Percentiles rank a stretch among this genome's conserved stretches.
Conservation (phyloP, 23 tunicate genomes). For the Styela plicata region DNA sequence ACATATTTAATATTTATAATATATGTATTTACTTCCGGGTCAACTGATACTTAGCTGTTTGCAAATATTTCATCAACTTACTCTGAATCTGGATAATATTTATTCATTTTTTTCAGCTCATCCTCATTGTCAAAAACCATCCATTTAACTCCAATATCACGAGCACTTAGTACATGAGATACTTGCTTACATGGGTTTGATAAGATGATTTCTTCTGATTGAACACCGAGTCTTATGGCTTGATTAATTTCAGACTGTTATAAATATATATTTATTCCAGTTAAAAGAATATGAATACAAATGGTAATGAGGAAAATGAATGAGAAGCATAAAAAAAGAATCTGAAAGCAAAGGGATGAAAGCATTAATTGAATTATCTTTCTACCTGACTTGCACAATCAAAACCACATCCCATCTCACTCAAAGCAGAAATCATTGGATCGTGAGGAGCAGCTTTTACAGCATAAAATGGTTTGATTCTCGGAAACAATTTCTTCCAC, state of each 20-base stretch:
- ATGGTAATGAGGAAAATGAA: too few relatives aligned
- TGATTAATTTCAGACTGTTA: slow-evolving; percentile 55
- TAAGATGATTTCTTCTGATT: slow-evolving; percentile 53
- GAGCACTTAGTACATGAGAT: slow-evolving; percentile 58
- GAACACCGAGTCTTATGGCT: slow-evolving; percentile 50
- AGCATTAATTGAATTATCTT: too few relatives aligned
- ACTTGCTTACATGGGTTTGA: slow-evolving; percentile 82
- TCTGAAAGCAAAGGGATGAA: too few relatives aligned
- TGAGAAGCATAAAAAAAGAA: not conserved
- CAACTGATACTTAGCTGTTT: too few relatives aligned
- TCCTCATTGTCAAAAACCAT: slow-evolving; percentile 59
- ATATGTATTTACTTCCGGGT: too few relatives aligned
- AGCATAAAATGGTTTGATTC: not conserved
- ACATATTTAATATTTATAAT: too few relatives aligned
- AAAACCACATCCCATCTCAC: not conserved
- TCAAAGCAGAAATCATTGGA: not conserved
- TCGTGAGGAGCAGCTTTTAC: not conserved
- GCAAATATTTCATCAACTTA: too few relatives aligned
- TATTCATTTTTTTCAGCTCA: slow-evolving; percentile 67
- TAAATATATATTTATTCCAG: too few relatives aligned
- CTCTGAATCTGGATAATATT: slow-evolving; percentile 58
- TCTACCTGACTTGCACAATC: not conserved
- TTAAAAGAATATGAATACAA: too few relatives aligned
- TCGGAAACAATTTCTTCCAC: not conserved
- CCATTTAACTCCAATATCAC: slow-evolving; percentile 38